phyloP scores from a whole-genome alignment of 2,797 vertebrate genomes.

The Margarornis squamiger region DNA sequence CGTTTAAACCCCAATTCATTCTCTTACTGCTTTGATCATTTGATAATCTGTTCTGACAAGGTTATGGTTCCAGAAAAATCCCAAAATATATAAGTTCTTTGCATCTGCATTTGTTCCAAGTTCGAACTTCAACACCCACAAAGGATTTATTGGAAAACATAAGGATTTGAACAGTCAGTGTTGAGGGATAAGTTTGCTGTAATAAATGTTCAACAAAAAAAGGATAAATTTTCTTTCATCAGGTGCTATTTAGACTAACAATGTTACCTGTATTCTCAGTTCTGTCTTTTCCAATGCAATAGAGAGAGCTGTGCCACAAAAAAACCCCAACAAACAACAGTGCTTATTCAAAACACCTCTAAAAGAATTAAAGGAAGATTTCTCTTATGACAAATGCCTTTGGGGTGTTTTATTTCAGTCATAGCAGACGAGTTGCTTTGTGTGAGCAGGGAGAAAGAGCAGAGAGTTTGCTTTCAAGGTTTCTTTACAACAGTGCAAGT shows the following conservation, averaged over 20 bases:
- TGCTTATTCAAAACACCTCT: neutral
- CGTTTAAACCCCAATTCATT: constrained; percentile 73
- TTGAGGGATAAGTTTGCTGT: neutral
- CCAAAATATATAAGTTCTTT: neutral
- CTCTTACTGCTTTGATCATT: constrained; percentile 71
- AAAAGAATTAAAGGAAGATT: neutral
- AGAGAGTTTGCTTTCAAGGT: neutral
- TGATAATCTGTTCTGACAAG: constrained; percentile 74
- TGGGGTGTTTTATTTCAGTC: neutral
- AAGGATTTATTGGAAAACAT: neutral
- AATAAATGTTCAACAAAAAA: neutral
- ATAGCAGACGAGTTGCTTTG: neutral
- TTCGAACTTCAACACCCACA: constrained; percentile 6
- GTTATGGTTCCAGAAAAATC: constrained; percentile 56
- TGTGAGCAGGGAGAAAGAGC: neutral
- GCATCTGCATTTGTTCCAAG: neutral
- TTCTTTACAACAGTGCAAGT: neutral
- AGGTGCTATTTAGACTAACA: neutral
- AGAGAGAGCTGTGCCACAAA: neutral
- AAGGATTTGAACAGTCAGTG: neutral
- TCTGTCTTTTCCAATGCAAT: neutral
- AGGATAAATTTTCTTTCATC: neutral
- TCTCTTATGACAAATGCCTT: neutral
- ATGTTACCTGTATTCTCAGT: neutral
- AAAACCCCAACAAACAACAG: neutral